Evolutionary conservation across 2,797 vertebrate species (phyloP).

Genomic region (Manis pentadactyla): DNA sequence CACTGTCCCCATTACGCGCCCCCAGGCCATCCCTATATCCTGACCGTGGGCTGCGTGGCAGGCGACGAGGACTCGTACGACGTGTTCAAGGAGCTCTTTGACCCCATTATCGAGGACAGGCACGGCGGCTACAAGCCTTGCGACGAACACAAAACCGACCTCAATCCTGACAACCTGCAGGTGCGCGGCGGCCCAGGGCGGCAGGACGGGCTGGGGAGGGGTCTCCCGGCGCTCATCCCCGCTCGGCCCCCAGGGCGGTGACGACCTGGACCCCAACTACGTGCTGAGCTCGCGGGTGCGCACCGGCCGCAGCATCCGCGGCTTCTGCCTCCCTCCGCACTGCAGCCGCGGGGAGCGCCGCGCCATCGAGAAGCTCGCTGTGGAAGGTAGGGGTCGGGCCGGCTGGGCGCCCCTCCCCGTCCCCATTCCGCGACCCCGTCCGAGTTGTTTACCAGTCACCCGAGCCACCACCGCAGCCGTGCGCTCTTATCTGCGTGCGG

Average conservation of each 20-base stretch:
- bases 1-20: neutral
- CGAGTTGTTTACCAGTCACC: neutral
- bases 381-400: slow-evolving; percentile 89
- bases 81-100: slow-evolving; percentile 93
- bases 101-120: slow-evolving; percentile 95
- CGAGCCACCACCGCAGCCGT: neutral
- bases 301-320: slow-evolving; percentile 96
- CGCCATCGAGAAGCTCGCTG: slow-evolving; percentile 94
- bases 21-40: slow-evolving; percentile 96
- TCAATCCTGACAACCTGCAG: slow-evolving; percentile 93
- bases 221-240: neutral
- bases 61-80: slow-evolving; percentile 97
- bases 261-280: slow-evolving; percentile 96
- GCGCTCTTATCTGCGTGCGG: neutral
- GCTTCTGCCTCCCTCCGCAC: slow-evolving; percentile 97
- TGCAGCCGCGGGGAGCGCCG: slow-evolving; percentile 97
- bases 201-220: neutral
- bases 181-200: slow-evolving; percentile 81
- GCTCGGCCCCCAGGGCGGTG: slow-evolving; percentile 90
- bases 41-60: slow-evolving; percentile 97
- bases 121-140: slow-evolving; percentile 97
- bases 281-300: slow-evolving; percentile 97
- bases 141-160: slow-evolving; percentile 98
- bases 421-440: too few species aligned
- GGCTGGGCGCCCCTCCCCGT: neutral